Base-by-base conservation (phyloP, 2,888 invertebrate species). In the Atrina japonica region DNA sequence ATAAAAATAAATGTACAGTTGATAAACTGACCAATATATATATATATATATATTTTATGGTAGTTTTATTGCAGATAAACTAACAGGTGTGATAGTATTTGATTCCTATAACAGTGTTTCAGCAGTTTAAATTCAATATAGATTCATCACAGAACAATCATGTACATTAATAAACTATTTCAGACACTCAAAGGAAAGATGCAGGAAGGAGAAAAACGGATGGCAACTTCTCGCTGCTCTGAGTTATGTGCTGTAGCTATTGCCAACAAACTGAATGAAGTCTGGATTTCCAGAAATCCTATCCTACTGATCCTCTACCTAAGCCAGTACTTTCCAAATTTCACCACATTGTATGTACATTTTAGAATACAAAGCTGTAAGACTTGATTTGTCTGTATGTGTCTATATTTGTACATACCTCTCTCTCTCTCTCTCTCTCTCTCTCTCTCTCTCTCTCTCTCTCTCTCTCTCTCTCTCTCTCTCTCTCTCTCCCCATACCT, bases 281-380 rank as follows among this genome's bases (percentile, higher is more conserved):
- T 93, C 1, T 96, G 95, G 95, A 94, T 94, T 78, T 93, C 93
- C 1, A 77, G 92, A 1, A 93, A 94, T 75, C 95, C 95, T 0
- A 85, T 94, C 0, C 91, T 94, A 40, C 85, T 92, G 0, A 70
- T 94, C 27, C 87, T 92, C 2, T 94, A 95, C 84, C 75, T 93
- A 5, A 86, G 91, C 16, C 91, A 92, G 2, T 94, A 93, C 82
- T 93, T 92, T 75, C 94, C 94, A 0, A 88, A 70, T 41, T 25
- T 82, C 5, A 55, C 59, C 16, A 64, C 69, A 58, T 65, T 74
- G 86, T 86, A 74, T 64, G 73, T 70, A 35, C n/a, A 58, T 1
- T 21, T 14, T n/a, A n/a, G n/a, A n/a, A n/a, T n/a, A n/a, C n/a
- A n/a, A 3, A 49, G 11, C 11, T 23, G 5, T 49, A 1, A 49